Conservation (phyloP, 2,797 vertebrate genomes). For the Mus spretus region DNA sequence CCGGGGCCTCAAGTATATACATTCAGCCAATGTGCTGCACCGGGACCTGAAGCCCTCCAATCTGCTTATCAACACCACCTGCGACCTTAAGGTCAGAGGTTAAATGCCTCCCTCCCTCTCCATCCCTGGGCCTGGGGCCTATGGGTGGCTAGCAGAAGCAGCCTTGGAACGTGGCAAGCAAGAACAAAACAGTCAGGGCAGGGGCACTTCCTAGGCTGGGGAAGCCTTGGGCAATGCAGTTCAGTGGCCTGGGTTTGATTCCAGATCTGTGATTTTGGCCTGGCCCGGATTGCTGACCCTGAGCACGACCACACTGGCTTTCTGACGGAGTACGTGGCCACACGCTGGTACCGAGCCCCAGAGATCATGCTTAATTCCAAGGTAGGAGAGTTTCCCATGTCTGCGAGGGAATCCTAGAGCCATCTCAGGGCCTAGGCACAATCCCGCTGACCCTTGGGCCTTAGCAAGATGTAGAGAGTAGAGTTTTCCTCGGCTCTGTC, state of each 20-base stretch:
- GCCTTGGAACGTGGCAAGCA: not conserved
- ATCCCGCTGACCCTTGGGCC: not conserved
- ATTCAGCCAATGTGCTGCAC: constrained; percentile 97
- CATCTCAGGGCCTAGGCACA: not conserved
- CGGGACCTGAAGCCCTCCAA: constrained; percentile 97
- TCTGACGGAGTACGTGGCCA: constrained; percentile 96
- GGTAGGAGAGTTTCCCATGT: constrained; percentile 84
- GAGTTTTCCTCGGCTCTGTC: not conserved
- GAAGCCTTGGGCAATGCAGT: not conserved
- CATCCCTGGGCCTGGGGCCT: not conserved
- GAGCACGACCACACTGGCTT: constrained; percentile 96
- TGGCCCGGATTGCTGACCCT: constrained; percentile 95
- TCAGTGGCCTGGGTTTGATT: constrained; percentile 56
- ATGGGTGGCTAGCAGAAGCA: not conserved
- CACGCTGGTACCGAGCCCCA: constrained; percentile 97
- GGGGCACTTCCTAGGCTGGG: not conserved
- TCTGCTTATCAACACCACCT: constrained; percentile 97
- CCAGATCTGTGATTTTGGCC: constrained; percentile 96
- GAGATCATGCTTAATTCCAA: constrained; percentile 98
- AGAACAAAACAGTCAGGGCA: not conserved
- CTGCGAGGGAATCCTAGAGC: not conserved
- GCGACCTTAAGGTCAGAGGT: constrained; percentile 95
- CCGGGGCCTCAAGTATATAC: constrained; percentile 97
- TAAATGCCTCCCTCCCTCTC: not conserved
- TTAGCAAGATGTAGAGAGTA: not conserved